Percentiles rank a stretch among this genome's conserved stretches.
These are phyloP conservation scores for Chaunax sp. DNA, from an alignment of 2,797 vertebrate species.

Conservation along the genomic window DNA sequence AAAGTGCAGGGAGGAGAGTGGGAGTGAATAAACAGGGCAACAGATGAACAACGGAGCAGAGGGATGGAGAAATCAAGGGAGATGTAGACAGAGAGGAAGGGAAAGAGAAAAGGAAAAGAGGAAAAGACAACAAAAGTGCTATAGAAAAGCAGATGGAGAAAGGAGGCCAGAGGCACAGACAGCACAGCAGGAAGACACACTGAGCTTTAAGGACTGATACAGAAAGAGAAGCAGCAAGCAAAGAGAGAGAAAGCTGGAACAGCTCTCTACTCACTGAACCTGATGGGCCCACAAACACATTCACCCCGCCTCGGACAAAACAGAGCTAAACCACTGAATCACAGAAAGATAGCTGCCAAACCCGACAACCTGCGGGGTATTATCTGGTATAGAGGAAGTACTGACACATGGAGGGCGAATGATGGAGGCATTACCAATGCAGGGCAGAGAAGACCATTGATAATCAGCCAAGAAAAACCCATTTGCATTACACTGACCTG, in stretches of 20 bases:
- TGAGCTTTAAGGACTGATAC: conserved; percentile 33
- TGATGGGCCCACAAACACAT: conserved; percentile 42
- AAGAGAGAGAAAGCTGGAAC: conserved; percentile 38
- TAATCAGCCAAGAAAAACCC: conserved; percentile 60
- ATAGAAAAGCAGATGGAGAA: conserved; percentile 37
- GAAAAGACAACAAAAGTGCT: conserved; percentile 27
- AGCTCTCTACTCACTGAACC: conserved; percentile 46
- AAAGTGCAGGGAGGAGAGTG: conserved; percentile 67
- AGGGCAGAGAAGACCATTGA: conserved; percentile 54
- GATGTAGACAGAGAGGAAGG: conserved; percentile 36
- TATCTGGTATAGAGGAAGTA: conserved; percentile 53
- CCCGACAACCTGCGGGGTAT: conserved; percentile 56
- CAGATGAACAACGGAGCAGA: conserved; percentile 61
- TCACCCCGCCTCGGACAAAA: conserved; percentile 37
- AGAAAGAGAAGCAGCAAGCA: conserved; percentile 40
- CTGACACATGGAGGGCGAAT: conserved; percentile 45
- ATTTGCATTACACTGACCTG: conserved; percentile 52
- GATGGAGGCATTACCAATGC: conserved; percentile 48
- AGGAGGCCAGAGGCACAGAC: conserved; percentile 33
- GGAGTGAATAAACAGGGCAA: conserved; percentile 70
- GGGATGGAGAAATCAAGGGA: conserved; percentile 40
- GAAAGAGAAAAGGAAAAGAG: conserved; percentile 21
- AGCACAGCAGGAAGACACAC: conserved; percentile 30
- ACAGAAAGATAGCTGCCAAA: conserved; percentile 65
- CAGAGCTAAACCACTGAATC: conserved; percentile 52